These are phyloP conservation scores for Galeopsomyia nigrocyanea DNA, from an alignment of 2,888 invertebrate genomes.

Conservation along the genomic window DNA sequence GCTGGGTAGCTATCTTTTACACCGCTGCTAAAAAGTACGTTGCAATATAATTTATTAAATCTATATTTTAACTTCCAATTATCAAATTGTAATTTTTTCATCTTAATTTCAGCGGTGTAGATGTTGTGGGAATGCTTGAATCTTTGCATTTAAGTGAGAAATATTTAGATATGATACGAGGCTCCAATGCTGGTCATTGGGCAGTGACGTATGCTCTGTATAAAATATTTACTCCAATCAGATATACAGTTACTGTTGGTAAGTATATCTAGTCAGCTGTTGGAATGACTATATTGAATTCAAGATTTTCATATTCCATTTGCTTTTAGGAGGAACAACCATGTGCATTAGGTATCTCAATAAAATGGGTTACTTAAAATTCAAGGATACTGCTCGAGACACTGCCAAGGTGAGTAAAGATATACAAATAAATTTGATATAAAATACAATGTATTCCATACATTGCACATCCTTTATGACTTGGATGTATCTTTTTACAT, in stretches of 20 bases:
- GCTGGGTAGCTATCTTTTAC: slow-evolving; percentile 93
- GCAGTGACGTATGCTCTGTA: slow-evolving; percentile 94
- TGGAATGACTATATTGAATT: background rate
- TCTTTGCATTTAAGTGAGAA: slow-evolving; percentile 83
- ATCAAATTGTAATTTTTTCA: slow-evolving; percentile 5
- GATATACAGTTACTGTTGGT: slow-evolving; percentile 95
- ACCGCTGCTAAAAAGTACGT: slow-evolving; percentile 84
- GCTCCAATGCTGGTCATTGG: slow-evolving; percentile 88
- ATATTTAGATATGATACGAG: slow-evolving; percentile 81
- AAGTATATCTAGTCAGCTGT: slow-evolving; percentile 55
- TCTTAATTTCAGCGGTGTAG: slow-evolving; percentile 84
- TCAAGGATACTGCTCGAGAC: slow-evolving; percentile 45
- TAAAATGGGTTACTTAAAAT: slow-evolving; percentile 78
- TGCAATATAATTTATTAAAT: background rate
- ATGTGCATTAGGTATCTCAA: slow-evolving; percentile 85
- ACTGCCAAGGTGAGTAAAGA: slow-evolving; percentile 46
- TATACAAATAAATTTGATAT: background rate
- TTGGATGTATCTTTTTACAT: slow-evolving; percentile 21
- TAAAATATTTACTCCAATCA: slow-evolving; percentile 90
- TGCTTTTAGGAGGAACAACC: slow-evolving; percentile 83
- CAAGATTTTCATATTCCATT: slow-evolving; percentile 31
- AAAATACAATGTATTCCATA: background rate
- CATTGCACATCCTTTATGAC: background rate
- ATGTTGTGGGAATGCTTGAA: slow-evolving; percentile 85
- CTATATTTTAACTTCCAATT: background rate